A percentile compares a stretch with the other conserved stretches of the same genome.
Conservation (phyloP, 2,113 vertebrate genomes). For the Tauraco erythrolophus region DNA sequence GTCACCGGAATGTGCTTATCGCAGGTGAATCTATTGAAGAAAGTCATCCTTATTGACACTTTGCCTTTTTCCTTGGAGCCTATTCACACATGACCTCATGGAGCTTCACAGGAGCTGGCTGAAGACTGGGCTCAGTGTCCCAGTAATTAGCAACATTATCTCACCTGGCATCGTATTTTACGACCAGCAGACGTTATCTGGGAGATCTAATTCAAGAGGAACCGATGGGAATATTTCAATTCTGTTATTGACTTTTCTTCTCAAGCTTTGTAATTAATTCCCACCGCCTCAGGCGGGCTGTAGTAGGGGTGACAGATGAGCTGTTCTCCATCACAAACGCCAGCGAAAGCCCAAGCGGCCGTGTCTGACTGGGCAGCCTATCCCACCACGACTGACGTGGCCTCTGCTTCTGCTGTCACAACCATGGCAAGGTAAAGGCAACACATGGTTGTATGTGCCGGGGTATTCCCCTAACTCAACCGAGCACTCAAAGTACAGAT, state of each 20-base stretch:
- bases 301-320: neutral
- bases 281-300: neutral
- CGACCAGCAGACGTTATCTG: neutral
- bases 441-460: neutral
- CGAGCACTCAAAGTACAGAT: accelerated
- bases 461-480: neutral
- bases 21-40: neutral
- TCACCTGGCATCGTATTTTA: neutral
- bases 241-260: conserved; percentile 11
- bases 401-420: neutral
- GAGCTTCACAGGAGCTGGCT: neutral
- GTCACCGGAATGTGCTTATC: conserved; percentile 40
- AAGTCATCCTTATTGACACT: neutral
- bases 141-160: neutral
- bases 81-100: neutral
- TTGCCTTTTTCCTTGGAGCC: conserved; percentile 9
- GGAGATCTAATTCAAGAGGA: neutral
- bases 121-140: neutral
- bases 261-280: neutral
- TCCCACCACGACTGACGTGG: accelerated
- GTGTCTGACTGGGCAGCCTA: neutral
- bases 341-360: neutral
- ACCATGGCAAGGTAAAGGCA: accelerated
- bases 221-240: neutral
- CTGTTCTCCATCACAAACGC: neutral